Conservation (phyloP, 2,888 invertebrate genomes). For the Timema cristinae region DNA sequence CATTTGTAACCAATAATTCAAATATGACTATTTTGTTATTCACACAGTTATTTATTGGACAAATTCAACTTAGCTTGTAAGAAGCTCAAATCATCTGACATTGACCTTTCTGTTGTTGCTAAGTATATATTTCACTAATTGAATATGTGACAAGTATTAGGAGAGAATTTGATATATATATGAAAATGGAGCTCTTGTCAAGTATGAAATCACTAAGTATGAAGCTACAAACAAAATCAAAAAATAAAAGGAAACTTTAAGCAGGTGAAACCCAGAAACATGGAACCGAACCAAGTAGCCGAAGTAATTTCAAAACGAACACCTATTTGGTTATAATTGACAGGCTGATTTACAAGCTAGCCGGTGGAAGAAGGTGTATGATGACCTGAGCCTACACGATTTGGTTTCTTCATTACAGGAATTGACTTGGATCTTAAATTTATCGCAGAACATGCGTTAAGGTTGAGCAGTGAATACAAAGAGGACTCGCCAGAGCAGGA, state of each 20-base stretch:
- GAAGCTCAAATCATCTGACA: not conserved
- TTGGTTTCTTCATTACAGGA: conserved; percentile 6
- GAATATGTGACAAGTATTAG: conserved; percentile 12
- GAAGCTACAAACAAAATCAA: not conserved
- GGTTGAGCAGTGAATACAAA: conserved; percentile 6
- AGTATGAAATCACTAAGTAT: conserved; percentile 9
- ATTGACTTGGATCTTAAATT: conserved; percentile 1
- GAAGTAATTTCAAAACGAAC: not conserved
- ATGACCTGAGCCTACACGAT: not conserved
- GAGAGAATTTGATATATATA: not conserved
- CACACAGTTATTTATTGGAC: conserved; percentile 4
- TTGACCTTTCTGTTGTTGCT: conserved; percentile 10
- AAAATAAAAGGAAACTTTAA: not conserved
- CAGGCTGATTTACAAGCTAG: not conserved
- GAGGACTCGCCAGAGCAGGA: not conserved
- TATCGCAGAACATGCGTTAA: not conserved
- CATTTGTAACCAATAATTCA: too few species aligned
- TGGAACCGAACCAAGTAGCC: conserved; percentile 2
- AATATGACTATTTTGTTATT: too few species aligned
- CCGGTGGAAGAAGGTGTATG: not conserved
- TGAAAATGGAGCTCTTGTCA: not conserved
- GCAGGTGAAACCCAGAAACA: conserved; percentile 4
- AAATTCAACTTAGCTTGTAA: not conserved
- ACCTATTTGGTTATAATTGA: not conserved
- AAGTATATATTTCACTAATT: not conserved